Evolutionary conservation across 1,140 invertebrate genomes (phyloP).

Genomic region (Bombus picipes): DNA sequence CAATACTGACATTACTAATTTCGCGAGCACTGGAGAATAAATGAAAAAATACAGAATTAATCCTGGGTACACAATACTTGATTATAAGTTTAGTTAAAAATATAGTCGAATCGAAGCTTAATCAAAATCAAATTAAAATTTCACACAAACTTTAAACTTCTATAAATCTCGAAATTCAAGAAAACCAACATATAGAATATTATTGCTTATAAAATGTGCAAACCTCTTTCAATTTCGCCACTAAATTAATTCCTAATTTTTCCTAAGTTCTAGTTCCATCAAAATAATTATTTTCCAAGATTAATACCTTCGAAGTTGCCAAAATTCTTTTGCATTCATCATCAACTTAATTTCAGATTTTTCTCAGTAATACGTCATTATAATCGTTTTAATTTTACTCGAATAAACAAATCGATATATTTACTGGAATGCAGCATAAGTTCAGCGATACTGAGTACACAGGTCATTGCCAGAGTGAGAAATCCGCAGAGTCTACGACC

Average conservation of each 20-base stretch:
- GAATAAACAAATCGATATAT: neutral
- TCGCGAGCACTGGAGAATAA: slow-evolving; percentile 61
- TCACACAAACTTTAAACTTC: neutral
- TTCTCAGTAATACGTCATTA: neutral
- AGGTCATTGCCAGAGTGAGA: slow-evolving; percentile 82
- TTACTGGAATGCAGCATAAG: slow-evolving; percentile 74
- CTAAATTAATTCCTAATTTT: too few species aligned
- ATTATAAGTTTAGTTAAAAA: neutral
- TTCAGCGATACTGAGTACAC: slow-evolving; percentile 82
- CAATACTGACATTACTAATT: slow-evolving; percentile 81
- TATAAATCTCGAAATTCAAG: neutral
- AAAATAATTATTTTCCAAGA: neutral
- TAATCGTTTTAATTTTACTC: neutral
- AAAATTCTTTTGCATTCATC: neutral
- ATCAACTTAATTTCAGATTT: neutral
- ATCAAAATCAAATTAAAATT: neutral
- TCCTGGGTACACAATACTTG: neutral
- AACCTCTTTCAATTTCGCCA: too few species aligned
- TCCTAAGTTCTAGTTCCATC: too few species aligned
- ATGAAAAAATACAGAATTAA: neutral
- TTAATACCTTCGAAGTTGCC: too few species aligned
- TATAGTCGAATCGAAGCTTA: neutral
- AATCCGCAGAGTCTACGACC: slow-evolving; percentile 85
- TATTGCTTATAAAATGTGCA: too few species aligned
- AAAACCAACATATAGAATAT: too few species aligned